These are phyloP conservation scores for Sinohyriopsis cumingii DNA, from an alignment of 2,888 invertebrate species.

Conservation along the genomic window DNA sequence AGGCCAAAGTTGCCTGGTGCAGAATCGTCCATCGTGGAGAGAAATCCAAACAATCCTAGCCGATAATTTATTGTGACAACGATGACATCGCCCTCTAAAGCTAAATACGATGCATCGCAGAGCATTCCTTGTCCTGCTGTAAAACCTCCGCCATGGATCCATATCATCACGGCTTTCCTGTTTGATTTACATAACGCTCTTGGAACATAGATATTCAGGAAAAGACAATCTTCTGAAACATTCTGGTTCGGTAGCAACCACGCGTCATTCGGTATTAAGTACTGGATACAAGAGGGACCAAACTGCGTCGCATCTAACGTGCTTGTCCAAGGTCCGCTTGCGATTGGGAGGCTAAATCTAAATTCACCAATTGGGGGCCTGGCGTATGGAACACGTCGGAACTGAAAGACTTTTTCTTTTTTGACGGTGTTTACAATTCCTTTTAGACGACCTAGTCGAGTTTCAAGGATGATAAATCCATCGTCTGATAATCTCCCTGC, in stretches of 20 bases:
- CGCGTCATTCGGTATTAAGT: conserved; percentile 30
- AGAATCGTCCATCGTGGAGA: conserved; percentile 31
- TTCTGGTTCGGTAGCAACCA: conserved; percentile 30
- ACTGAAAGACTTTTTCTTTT: conserved; percentile 24
- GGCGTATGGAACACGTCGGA: conserved; percentile 37
- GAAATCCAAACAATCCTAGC: conserved; percentile 50
- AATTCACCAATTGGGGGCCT: conserved; percentile 35
- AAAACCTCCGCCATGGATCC: conserved; percentile 54
- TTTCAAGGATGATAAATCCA: too few species aligned
- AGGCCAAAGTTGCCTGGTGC: conserved; percentile 46
- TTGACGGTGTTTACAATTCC: conserved; percentile 15
- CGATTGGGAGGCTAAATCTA: conserved; percentile 29
- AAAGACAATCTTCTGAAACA: conserved; percentile 49
- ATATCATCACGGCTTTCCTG: conserved; percentile 46
- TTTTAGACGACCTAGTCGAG: conserved; percentile 12
- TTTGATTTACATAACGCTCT: conserved; percentile 8
- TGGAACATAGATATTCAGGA: conserved; percentile 47
- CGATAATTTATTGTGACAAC: conserved; percentile 51
- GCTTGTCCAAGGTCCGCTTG: conserved; percentile 17
- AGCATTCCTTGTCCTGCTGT: conserved; percentile 38
- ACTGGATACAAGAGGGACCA: conserved; percentile 43
- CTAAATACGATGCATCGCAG: conserved; percentile 42
- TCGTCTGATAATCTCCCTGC: too few species aligned
- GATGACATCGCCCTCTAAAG: conserved; percentile 42
- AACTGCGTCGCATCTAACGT: conserved; percentile 25